phyloP scores from a whole-genome alignment of 2,888 invertebrate species.

The Cerastis leucographa region DNA sequence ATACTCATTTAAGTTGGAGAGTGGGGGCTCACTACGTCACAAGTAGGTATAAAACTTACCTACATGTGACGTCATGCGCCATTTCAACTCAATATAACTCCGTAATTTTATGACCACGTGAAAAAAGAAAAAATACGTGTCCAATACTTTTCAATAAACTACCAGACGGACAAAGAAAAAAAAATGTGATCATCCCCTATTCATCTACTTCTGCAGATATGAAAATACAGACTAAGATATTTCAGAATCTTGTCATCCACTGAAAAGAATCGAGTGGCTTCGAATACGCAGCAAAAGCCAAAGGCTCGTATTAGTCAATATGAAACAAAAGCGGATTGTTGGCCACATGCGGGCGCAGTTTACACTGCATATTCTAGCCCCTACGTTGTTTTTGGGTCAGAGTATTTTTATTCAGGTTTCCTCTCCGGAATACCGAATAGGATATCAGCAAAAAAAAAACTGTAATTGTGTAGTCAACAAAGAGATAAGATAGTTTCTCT shows the following conservation, averaged over 20 bases:
- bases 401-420: slow-evolving; percentile 18
- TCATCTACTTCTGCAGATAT: background rate
- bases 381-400: slow-evolving; percentile 22
- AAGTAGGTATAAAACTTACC: too few relatives aligned
- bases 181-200: too few relatives aligned
- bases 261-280: slow-evolving; percentile 1
- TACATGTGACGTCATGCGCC: too few relatives aligned
- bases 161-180: too few relatives aligned
- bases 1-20: too few relatives aligned
- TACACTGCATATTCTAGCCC: slow-evolving; percentile 24
- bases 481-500: background rate
- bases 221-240: background rate
- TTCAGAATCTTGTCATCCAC: background rate
- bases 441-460: background rate
- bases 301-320: slow-evolving; percentile 36
- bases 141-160: too few relatives aligned
- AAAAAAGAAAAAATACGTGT: too few relatives aligned
- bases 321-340: slow-evolving; percentile 53
- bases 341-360: slow-evolving; percentile 47
- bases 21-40: too few relatives aligned
- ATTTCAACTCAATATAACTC: too few relatives aligned
- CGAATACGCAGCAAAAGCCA: slow-evolving; percentile 8
- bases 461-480: background rate
- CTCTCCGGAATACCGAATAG: background rate
- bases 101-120: too few relatives aligned